Base-by-base conservation (phyloP, 2,888 invertebrate genomes). In the Tridacna gigas region DNA sequence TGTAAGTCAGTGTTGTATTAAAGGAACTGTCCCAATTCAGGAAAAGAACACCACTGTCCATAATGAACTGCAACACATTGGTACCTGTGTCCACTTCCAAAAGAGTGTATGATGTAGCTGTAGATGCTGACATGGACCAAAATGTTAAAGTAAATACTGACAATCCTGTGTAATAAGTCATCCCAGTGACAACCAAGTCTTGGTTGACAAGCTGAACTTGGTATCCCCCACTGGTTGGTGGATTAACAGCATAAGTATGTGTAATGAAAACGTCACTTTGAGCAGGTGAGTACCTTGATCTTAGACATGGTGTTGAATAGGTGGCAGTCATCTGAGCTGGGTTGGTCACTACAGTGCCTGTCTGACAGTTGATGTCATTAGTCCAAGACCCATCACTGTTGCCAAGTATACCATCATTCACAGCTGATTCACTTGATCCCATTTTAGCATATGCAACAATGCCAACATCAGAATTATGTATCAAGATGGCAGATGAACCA, bases 351-450 rank as follows among this genome's bases (percentile, higher is more conserved):
- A 56, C 63, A 13, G 79, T 79, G 13, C 79, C 81, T 65, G 20
- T 81, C 11, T 69, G n/a, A 66, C 83, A 82, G 26, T 86, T 71
- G 3, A 92, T 66, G 74, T 92, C 91, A 76, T 86, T 89, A 65
- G 84, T 81, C 89, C 90, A 89, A n/a, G 78, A 77, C 11, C 79
- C 84, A 74, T 90, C 91, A 12, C 84, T 61, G 60, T 86, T 88
- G 13, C 92, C 91, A 0, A 92, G 65, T 37, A 92, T 48, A 12
- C 92, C 92, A 0, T 67, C n/a, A 37, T 84, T 84, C 45, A 63
- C 82, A 25, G 37, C 65, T 45, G 84, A 82, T 69, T 84, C 79
- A 74, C 71, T 67, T 18, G 66, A 48, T 13, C 66, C 74, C 7
- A 89, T 61, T 63, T 86, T 89, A 69, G 84, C 83, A 15, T 84